Base-by-base conservation (phyloP, 2,113 vertebrate genomes). In the Amia ocellicauda region DNA sequence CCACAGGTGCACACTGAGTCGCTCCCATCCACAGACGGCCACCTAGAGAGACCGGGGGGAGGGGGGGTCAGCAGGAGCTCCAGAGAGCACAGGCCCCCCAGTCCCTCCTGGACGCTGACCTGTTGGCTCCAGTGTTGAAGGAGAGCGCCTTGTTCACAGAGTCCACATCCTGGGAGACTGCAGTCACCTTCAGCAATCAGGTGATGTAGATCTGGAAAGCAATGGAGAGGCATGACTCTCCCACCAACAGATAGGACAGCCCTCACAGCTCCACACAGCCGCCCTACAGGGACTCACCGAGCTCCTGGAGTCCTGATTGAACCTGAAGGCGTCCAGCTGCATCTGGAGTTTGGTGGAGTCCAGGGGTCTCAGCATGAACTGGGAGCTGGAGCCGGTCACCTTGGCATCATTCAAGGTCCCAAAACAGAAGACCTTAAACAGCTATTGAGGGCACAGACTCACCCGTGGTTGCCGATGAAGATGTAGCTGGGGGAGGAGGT, bases 391-490 rank as follows among this genome's bases (percentile, higher is more conserved):
- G 20, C 77, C 65, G 3, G 81, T 86, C 57, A 83, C 0, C n/a
- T 47, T 64, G 5, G 58, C 77, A 63, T 89, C 88, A 41, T 80
- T 0, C 0, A 87, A 41, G 74, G 86, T 89, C 17, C 88, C 89
- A 60, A 1, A 24, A 47, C 3, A 58, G 7, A 5, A 24, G 42
- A 19, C 1, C 13, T n/a, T 27, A 24, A 17, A 28, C 3, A 26
- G 11, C 0, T 3, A 64, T 16, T 47, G 10, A 23, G 1, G n/a
- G n/a, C n/a, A n/a, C n/a, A n/a, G 1, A 58, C 66, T 74, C 63
- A 90, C 85, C 86, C 86, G n/a, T 81, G 3, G 27, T 80, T 72
- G 0, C 79, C 74, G 63, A 90, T 81, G 59, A 89, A 87, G 17
- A 8, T 42, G 47, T 89, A 90, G 63, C 36, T 76, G 49, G 86